These are phyloP conservation scores for Ornithoptera priamus DNA, from an alignment of 2,888 invertebrate species.

Conservation along the genomic window DNA sequence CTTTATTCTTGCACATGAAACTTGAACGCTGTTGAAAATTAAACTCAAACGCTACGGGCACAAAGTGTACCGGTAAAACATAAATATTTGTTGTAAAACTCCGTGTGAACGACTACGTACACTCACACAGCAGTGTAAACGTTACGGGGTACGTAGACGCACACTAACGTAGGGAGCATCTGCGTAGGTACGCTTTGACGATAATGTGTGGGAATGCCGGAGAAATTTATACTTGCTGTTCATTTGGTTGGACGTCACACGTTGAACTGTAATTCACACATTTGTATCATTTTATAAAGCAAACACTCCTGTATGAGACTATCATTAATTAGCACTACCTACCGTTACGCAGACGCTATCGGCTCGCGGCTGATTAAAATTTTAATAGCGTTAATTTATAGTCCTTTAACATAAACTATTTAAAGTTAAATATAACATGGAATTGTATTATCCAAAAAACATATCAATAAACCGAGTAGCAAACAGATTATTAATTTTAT, in stretches of 20 bases:
- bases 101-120: constrained; percentile 53
- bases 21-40: constrained; percentile 37
- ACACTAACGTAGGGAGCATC: constrained; percentile 43
- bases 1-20: constrained; percentile 53
- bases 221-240: constrained; percentile 75
- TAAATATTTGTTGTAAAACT: constrained; percentile 31
- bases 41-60: constrained; percentile 39
- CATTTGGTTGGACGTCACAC: constrained; percentile 57
- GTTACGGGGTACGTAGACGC: constrained; percentile 33
- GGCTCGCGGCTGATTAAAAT: constrained; percentile 32
- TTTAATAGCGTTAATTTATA: constrained; percentile 23
- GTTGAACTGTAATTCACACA: constrained; percentile 70
- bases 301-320: constrained; percentile 61
- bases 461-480: background rate
- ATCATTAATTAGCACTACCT: constrained; percentile 60
- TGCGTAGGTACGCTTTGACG: constrained; percentile 54
- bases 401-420: constrained; percentile 11
- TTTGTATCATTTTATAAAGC: constrained; percentile 70
- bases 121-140: constrained; percentile 51
- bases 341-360: constrained; percentile 42
- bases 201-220: constrained; percentile 71
- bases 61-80: constrained; percentile 41
- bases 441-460: background rate
- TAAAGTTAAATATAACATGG: background rate
- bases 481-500: background rate